A percentile compares a stretch with the other conserved stretches of the same genome.
These are phyloP conservation scores for Eumacrocentrus americanus DNA, from an alignment of 2,888 invertebrate genomes.

Conservation along the genomic window DNA sequence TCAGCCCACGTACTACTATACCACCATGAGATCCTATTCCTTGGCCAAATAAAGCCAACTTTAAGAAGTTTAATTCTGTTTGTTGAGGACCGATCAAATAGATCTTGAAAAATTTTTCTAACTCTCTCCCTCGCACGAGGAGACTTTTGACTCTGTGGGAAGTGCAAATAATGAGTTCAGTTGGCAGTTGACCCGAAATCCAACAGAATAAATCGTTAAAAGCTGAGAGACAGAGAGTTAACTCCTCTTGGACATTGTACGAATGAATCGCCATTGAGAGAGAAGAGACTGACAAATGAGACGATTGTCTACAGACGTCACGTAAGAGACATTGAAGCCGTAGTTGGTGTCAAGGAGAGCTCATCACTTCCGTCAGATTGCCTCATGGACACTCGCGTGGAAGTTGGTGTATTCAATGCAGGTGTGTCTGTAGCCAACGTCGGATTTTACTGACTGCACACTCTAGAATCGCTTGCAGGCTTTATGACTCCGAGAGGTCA, in stretches of 20 bases:
- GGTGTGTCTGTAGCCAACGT: slow-evolving; percentile 38
- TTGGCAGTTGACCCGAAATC: background rate
- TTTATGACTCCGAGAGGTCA: too few species aligned
- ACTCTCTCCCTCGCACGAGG: background rate
- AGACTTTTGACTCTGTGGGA: background rate
- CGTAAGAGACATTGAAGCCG: background rate
- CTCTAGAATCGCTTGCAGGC: background rate
- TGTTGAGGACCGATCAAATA: slow-evolving; percentile 8
- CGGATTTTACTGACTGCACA: slow-evolving; percentile 40
- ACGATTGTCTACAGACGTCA: background rate
- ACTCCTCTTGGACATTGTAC: too few species aligned
- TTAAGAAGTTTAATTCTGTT: slow-evolving; percentile 31
- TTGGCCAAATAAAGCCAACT: slow-evolving; percentile 31
- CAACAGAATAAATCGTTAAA: background rate
- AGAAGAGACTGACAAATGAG: too few species aligned
- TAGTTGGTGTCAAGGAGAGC: slow-evolving; percentile 1
- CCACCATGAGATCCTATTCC: slow-evolving; percentile 1
- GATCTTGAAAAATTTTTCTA: background rate
- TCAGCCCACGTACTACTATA: slow-evolving; percentile 19
- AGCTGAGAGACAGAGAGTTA: background rate
- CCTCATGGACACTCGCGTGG: background rate
- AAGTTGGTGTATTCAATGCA: slow-evolving; percentile 22
- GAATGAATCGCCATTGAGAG: too few species aligned
- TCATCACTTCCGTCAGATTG: slow-evolving; percentile 3
- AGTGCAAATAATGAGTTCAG: background rate